Base-by-base conservation (phyloP, 2,113 vertebrate genomes). In the Salvelinus alpinus region DNA sequence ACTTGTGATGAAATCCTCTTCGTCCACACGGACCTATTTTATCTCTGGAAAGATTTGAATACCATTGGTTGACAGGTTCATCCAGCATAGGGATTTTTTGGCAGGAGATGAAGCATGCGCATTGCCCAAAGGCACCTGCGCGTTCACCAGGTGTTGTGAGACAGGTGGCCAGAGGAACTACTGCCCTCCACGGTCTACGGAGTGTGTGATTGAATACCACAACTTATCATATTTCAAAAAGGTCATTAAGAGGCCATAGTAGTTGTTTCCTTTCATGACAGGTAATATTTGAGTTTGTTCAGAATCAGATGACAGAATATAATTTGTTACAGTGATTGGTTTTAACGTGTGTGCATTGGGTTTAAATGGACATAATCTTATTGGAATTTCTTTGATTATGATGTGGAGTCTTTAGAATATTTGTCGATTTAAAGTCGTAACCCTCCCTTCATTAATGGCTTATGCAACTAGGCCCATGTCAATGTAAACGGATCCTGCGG, bases 81-180 rank as follows among this genome's bases (percentile, higher is more conserved):
- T 76, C 81, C 78, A 60, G 77, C 71, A 87, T 57, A 57, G 69
- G 84, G 84, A 89, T 79, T 65, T 82, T 87, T 57, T 20, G 85
- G 83, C 82, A 70, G 48, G 8, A 72, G 75, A 89, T 88, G 90
- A 88, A 90, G 91, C 91, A 89, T 89, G 92, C 85, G 90, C 86
- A 29, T 24, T 66, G 64, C 16, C 24, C 64, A 89, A 44, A 78
- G 64, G 57, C 3, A 65, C 71, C 27, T 80, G 72, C 34, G 85
- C 92, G 91, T 81, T 94, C 90, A 89, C 92, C 95, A 96, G 96
- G 95, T 96, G 96, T 93, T 86, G 79, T 78, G 75, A 76, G 78
- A 86, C 94, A 95, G 93, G 94, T 94, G 93, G 90, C 80, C 82
- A 73, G 85, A 74, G 44, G 73, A 74, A 75, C 77, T 74, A 70